These are phyloP conservation scores for Asteroscopus sphinx DNA, from an alignment of 2,888 invertebrate genomes.

Conservation along the genomic window DNA sequence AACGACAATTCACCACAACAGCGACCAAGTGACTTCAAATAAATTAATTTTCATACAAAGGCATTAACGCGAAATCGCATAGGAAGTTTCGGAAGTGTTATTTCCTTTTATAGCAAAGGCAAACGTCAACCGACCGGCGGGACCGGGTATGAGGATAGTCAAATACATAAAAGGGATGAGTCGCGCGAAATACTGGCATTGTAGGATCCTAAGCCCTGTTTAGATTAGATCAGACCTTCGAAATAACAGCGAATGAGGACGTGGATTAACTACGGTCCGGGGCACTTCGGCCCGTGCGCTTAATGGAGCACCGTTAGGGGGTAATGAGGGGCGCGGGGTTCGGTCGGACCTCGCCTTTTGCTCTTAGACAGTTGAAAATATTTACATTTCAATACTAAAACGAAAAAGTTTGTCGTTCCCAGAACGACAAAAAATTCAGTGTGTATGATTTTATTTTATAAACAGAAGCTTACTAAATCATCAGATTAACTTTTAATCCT, in stretches of 20 bases:
- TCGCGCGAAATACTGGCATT: conserved; percentile 87
- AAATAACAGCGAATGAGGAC: conserved; percentile 90
- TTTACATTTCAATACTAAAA: conserved; percentile 63
- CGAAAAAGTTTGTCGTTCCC: no score
- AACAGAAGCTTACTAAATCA: neutral
- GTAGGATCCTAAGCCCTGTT: conserved; percentile 89
- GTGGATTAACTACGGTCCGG: conserved; percentile 90
- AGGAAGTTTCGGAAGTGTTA: conserved; percentile 84
- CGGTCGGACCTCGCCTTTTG: conserved; percentile 62
- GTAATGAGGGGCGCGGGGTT: conserved; percentile 85
- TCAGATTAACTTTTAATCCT: neutral
- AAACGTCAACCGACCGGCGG: conserved; percentile 78
- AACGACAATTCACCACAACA: conserved; percentile 59
- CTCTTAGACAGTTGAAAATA: conserved; percentile 66
- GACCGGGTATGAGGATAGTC: conserved; percentile 81
- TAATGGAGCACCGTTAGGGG: conserved; percentile 88
- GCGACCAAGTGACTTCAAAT: conserved; percentile 56
- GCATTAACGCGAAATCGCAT: conserved; percentile 77
- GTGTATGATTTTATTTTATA: neutral
- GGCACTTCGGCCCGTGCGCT: conserved; percentile 87
- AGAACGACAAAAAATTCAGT: no score
- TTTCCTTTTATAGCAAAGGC: conserved; percentile 84
- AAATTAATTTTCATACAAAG: conserved; percentile 79
- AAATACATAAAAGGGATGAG: conserved; percentile 88
- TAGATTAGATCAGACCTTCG: conserved; percentile 90